Conservation (phyloP, 1,140 invertebrate genomes). For the Aplysia californica region DNA sequence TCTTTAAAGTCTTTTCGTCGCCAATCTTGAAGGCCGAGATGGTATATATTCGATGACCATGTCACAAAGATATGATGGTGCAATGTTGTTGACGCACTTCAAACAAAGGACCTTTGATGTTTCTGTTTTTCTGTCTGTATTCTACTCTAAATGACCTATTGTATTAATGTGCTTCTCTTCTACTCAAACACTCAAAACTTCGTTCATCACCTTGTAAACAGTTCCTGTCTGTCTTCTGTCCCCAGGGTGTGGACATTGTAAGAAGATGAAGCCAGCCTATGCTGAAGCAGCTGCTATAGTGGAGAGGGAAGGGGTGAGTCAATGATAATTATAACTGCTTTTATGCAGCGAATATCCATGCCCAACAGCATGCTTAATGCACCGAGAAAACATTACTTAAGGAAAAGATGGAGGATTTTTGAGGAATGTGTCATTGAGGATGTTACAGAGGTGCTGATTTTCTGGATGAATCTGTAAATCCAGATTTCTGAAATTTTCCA, state of each 20-base stretch:
- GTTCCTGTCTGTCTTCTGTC: constrained; percentile 10
- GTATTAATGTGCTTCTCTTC: not conserved
- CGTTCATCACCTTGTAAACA: not conserved
- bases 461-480: no score
- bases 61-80: no score
- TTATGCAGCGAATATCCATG: not conserved
- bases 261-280: constrained; percentile 69
- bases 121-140: constrained; percentile 4
- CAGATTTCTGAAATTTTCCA: no score
- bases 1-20: no score
- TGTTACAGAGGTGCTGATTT: no score
- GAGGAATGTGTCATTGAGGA: not conserved
- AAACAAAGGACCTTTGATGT: not conserved
- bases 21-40: no score
- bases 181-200: not conserved
- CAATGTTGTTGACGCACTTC: not conserved
- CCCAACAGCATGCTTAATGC: not conserved
- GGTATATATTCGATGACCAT: no score
- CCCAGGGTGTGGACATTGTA: constrained; percentile 71
- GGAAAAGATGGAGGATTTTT: not conserved
- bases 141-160: no score
- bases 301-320: constrained; percentile 54
- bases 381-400: not conserved
- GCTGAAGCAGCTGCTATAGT: constrained; percentile 62
- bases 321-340: constrained; percentile 63